Percentiles rank a stretch among this genome's conserved stretches.
These are phyloP conservation scores for Chloropsis cyanopogon DNA, from an alignment of 2,113 vertebrate species.

Conservation along the genomic window DNA sequence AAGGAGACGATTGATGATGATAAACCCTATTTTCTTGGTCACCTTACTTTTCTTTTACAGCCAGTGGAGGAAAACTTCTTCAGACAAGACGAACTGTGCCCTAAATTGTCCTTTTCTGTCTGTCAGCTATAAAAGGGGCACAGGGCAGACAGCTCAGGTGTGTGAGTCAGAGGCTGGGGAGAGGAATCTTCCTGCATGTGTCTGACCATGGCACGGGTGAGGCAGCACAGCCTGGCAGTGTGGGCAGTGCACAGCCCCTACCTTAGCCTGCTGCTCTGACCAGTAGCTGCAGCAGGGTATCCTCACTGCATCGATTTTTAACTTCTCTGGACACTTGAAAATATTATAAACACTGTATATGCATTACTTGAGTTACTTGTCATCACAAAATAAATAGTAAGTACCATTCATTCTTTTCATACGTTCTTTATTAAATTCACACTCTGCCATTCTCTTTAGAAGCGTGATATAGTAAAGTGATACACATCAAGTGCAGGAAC, in stretches of 20 bases:
- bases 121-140: background rate
- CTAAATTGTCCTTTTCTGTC: background rate
- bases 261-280: fast-evolving
- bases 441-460: background rate
- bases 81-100: background rate
- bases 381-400: background rate
- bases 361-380: background rate
- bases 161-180: background rate
- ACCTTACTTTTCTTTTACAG: background rate
- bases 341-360: background rate
- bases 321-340: background rate
- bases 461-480: background rate
- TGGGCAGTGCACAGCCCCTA: background rate
- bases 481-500: background rate
- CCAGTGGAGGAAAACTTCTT: background rate
- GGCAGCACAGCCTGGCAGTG: background rate
- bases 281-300: background rate
- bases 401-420: background rate
- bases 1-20: background rate
- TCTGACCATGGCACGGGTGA: background rate
- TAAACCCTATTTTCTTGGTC: background rate
- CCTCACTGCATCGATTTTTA: background rate
- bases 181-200: background rate
- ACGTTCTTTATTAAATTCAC: background rate
- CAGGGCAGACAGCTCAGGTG: background rate